These are phyloP conservation scores for Drosophila lacertosa DNA, from an alignment of 1,140 invertebrate species.

Conservation along the genomic window DNA sequence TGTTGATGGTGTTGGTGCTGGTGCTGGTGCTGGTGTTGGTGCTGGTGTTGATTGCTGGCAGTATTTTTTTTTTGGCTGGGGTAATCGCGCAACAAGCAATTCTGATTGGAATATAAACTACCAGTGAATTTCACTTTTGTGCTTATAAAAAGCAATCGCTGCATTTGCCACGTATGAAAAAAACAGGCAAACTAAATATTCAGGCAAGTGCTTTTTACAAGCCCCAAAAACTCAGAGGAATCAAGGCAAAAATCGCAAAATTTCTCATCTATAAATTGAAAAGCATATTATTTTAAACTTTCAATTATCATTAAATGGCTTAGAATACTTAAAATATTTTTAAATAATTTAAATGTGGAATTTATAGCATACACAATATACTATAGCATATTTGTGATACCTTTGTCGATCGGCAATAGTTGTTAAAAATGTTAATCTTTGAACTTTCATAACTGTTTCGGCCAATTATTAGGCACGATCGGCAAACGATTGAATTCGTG, in stretches of 20 bases:
- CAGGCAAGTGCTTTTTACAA: neutral
- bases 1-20: neutral
- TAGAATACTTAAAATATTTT: no score
- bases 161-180: neutral
- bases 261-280: no score
- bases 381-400: no score
- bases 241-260: no score
- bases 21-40: neutral
- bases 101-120: constrained; percentile 39
- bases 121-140: constrained; percentile 18
- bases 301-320: no score
- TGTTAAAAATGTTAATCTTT: neutral
- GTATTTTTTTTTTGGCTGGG: constrained; percentile 4
- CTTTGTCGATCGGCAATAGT: no score
- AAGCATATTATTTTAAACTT: no score
- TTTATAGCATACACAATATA: no score
- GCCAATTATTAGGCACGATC: constrained; percentile 18
- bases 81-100: constrained; percentile 36
- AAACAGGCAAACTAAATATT: neutral
- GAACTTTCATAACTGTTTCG: neutral
- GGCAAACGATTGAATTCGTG: constrained; percentile 22
- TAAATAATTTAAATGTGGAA: no score
- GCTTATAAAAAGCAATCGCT: constrained; percentile 9
- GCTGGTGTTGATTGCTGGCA: neutral
- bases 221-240: no score